Percentiles rank a stretch among this genome's conserved stretches.
Conservation (phyloP, 2,113 vertebrate species). For the Ptilonorhynchus violaceus region DNA sequence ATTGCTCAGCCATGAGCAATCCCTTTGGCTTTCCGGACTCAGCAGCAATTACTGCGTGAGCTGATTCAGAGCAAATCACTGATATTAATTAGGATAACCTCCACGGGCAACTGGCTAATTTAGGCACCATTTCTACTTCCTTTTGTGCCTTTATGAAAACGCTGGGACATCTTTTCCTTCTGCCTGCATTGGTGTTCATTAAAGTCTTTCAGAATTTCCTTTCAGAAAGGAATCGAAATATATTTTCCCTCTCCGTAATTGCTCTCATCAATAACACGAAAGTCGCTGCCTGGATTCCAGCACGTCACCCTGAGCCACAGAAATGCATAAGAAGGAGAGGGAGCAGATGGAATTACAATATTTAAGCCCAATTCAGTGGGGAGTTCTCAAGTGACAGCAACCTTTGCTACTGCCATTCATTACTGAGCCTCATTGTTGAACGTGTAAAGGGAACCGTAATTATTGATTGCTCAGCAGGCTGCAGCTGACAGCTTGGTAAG, state of each 20-base stretch:
- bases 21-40: background rate
- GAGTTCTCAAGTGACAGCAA: background rate
- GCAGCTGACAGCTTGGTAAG: conserved; percentile 3
- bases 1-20: background rate
- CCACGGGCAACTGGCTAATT: conserved; percentile 1
- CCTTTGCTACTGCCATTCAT: conserved; percentile 12
- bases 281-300: background rate
- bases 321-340: background rate
- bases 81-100: conserved; percentile 40
- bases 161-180: background rate
- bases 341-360: conserved; percentile 10
- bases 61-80: background rate
- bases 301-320: background rate
- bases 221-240: background rate
- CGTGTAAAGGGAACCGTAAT: background rate
- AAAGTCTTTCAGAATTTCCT: background rate
- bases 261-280: background rate
- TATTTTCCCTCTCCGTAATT: background rate
- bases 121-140: background rate
- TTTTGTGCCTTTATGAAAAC: background rate
- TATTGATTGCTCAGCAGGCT: conserved; percentile 34
- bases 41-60: background rate
- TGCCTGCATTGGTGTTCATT: background rate
- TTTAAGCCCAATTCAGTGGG: background rate
- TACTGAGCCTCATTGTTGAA: background rate